phyloP scores from a whole-genome alignment of 2,113 vertebrate species.

The Aleadryas rufinucha region DNA sequence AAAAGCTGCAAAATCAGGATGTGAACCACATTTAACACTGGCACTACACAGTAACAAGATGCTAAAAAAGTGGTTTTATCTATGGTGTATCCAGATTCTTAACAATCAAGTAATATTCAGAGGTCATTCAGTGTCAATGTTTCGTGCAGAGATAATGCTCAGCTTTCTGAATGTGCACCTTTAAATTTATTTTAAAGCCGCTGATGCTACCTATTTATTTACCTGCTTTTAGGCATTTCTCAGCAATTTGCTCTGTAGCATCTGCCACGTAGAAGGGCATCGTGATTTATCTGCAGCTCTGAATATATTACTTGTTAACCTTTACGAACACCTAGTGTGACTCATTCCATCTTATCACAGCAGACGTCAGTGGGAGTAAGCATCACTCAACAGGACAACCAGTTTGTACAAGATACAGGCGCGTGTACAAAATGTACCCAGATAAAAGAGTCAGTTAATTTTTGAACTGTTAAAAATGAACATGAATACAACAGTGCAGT shows the following conservation, averaged over 20 bases:
- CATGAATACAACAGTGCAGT: background rate
- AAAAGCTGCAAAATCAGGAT: background rate
- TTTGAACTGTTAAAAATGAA: background rate
- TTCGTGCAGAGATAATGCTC: background rate
- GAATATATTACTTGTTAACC: slow-evolving; percentile 65
- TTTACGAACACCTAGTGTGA: slow-evolving; percentile 64
- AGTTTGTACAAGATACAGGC: slow-evolving; percentile 6
- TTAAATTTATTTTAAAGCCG: slow-evolving; percentile 6
- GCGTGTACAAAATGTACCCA: background rate
- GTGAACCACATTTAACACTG: background rate
- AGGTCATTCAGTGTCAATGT: background rate
- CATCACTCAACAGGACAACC: slow-evolving; percentile 50
- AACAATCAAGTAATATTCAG: background rate
- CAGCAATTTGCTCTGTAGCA: slow-evolving; percentile 13
- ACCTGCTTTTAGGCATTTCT: slow-evolving; percentile 36
- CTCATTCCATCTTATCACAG: slow-evolving; percentile 62
- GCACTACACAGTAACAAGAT: background rate
- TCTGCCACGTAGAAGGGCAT: slow-evolving; percentile 39
- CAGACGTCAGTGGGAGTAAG: slow-evolving; percentile 57
- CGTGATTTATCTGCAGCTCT: slow-evolving; percentile 42
- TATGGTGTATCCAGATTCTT: background rate
- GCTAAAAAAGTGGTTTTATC: background rate
- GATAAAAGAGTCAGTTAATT: slow-evolving; percentile 14
- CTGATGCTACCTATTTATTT: slow-evolving; percentile 30
- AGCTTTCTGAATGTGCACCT: background rate